Conservation (phyloP, 2,888 invertebrate species). For the Apamea crenata region DNA sequence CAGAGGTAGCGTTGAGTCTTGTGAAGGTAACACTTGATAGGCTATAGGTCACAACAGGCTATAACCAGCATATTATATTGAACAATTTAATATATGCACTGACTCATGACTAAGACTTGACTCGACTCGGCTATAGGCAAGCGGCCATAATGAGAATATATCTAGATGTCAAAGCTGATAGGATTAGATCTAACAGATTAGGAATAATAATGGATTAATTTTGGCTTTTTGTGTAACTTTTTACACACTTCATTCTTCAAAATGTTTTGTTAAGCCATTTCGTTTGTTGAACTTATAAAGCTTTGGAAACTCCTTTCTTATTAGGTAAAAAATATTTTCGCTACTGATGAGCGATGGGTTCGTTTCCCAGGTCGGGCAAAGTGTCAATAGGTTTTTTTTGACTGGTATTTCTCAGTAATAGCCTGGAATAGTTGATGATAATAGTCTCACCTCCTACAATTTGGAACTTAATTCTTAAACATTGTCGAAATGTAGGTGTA, state of each 20-base stretch:
- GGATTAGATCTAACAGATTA: not conserved
- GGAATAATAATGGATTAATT: not conserved
- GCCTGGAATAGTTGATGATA: too few relatives aligned
- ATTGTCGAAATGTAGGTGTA: too few relatives aligned
- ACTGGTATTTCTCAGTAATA: too few relatives aligned
- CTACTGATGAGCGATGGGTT: not conserved
- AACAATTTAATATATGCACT: slow-evolving; percentile 94
- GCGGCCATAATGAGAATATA: not conserved
- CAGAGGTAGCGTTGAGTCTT: slow-evolving; percentile 97
- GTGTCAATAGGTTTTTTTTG: not conserved
- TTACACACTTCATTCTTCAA: not conserved
- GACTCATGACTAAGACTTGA: slow-evolving; percentile 94
- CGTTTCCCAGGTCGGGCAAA: not conserved
- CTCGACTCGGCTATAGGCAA: not conserved
- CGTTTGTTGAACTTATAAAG: not conserved
- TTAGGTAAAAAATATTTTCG: too few relatives aligned
- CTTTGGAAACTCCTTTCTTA: not conserved
- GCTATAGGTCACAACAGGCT: not conserved
- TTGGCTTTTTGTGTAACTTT: not conserved
- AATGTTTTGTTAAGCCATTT: not conserved
- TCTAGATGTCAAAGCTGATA: not conserved
- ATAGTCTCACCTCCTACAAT: too few relatives aligned
- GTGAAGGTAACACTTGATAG: slow-evolving; percentile 91
- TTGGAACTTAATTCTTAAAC: too few relatives aligned
- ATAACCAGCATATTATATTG: too few relatives aligned